Evolutionary conservation across 2,888 invertebrate species (phyloP).

Genomic region (Barypeithes pellucidus): DNA sequence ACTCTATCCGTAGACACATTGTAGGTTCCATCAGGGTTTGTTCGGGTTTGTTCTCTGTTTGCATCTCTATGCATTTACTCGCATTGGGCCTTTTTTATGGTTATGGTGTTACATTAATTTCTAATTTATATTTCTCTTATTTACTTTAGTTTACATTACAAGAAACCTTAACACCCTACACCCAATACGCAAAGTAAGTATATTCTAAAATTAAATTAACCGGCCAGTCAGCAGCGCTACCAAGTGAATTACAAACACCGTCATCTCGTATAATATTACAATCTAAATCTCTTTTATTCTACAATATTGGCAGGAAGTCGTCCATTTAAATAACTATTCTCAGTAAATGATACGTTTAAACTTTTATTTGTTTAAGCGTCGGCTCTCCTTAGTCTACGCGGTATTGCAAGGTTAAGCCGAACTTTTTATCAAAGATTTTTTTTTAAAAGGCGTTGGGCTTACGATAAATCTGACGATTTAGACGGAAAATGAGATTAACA

Average conservation of each 20-base stretch:
- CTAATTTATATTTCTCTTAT: too few species aligned
- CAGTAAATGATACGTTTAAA: slow-evolving; percentile 47
- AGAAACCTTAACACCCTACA: background rate
- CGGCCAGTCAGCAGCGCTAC: slow-evolving; percentile 9
- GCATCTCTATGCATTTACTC: too few species aligned
- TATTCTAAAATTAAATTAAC: slow-evolving; percentile 27
- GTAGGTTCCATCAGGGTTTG: too few species aligned
- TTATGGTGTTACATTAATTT: too few species aligned
- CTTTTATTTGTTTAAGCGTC: slow-evolving; percentile 40
- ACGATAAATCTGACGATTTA: background rate
- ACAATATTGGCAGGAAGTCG: slow-evolving; percentile 65
- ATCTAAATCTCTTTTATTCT: slow-evolving; percentile 48
- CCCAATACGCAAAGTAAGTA: background rate
- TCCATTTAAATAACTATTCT: slow-evolving; percentile 63
- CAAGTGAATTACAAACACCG: slow-evolving; percentile 36
- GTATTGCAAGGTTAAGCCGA: slow-evolving; percentile 18
- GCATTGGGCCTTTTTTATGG: too few species aligned
- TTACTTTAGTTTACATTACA: too few species aligned
- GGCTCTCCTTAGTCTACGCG: slow-evolving; percentile 31
- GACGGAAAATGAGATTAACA: background rate
- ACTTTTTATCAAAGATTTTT: background rate
- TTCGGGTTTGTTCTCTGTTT: too few species aligned
- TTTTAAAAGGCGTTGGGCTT: background rate
- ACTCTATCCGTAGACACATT: too few species aligned
- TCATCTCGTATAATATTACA: slow-evolving; percentile 40